Evolutionary conservation across 2,113 vertebrate species (phyloP), one percentile per base, ranked within the genome.

Genomic region (Orthonyx spaldingii): DNA sequence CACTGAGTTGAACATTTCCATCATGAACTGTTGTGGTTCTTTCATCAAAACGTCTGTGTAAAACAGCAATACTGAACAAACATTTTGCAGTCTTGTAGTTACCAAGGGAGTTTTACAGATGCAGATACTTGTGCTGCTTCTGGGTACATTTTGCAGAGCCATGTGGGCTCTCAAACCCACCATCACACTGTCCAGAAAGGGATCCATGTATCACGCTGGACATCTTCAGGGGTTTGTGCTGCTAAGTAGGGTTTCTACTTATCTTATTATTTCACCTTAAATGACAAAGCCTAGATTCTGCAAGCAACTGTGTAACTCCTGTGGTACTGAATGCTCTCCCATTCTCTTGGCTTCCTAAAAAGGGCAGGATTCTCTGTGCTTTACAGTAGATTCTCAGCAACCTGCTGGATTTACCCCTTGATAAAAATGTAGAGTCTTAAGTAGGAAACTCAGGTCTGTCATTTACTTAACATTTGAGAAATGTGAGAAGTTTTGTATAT

Each of bases 31-130:
- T 41, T 28, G 20, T 22, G 15, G 22, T 47, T 71, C 44, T 63
- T 68, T 60, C 47, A 63, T 63, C 52, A 71, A 74, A 8, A 6
- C 7, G 13, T 39, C 68, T 42, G 20, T 19, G 42, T 60, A 77
- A 91, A 92, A 61, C 18, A 79, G 49, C 28, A 89, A 95, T 94
- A 92, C 32, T 30, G 23, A 84, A 20, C 46, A 59, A 92, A 83
- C 3, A 6, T 24, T 63, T 46, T 8, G 32, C 27, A 22, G 24
- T 39, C 16, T 42, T 57, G 12, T 39, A 63, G 57, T 50, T 63
- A 21, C 26, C n/a, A 59, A 70, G 46, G 23, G 39, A 89, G 18
- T 63, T 76, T 66, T 60, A 77, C 47, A 68, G 57, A 46, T 1
- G 3, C 18, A 52, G 53, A 37, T 12, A 65, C 3, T 39, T 52